Percentiles rank a stretch among this genome's conserved stretches.
phyloP scores from a whole-genome alignment of 2,797 vertebrate genomes.

The Myotis daubentonii region DNA sequence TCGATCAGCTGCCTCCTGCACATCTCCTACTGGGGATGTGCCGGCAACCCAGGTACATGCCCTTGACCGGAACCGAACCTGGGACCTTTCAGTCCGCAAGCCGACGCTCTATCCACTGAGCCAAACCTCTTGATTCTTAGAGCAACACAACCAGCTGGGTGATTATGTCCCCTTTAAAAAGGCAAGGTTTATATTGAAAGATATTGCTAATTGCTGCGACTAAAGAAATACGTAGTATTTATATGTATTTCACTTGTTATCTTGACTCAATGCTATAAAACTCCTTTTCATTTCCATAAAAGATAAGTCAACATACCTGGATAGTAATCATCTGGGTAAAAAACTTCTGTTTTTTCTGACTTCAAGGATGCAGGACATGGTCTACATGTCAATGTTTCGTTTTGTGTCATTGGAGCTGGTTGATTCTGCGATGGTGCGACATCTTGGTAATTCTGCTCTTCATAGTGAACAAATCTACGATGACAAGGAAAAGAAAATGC shows the following conservation, averaged over 20 bases:
- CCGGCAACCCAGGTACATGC: too few species aligned
- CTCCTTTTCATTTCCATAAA: background rate
- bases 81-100: too few species aligned
- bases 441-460: background rate
- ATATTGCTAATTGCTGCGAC: background rate
- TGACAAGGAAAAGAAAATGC: constrained; percentile 16
- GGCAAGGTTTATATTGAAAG: background rate
- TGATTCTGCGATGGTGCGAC: background rate
- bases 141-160: too few species aligned
- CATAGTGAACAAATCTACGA: background rate
- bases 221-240: background rate
- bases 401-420: background rate
- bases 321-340: background rate
- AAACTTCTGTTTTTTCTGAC: background rate
- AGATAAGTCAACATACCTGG: constrained; percentile 57
- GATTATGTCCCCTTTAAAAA: background rate
- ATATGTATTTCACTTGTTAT: background rate
- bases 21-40: too few species aligned
- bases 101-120: too few species aligned
- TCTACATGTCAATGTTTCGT: background rate
- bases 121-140: too few species aligned
- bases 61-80: too few species aligned
- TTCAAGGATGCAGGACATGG: background rate
- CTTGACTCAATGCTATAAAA: background rate
- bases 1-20: too few species aligned